Conservation (phyloP, 2,797 vertebrate genomes). For the Danio aesculapii region DNA sequence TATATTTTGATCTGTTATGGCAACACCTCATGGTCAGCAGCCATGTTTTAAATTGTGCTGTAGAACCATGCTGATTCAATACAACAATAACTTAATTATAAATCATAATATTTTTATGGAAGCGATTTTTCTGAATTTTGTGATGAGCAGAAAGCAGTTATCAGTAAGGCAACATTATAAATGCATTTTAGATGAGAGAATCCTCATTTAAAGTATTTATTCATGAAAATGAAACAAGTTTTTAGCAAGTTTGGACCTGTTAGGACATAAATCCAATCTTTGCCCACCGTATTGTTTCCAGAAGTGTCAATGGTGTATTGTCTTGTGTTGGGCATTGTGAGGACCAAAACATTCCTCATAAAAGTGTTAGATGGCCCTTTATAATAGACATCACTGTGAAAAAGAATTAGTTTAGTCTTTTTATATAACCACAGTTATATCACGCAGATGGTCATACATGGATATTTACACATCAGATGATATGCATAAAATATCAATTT, state of each 20-base stretch:
- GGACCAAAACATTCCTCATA: conserved; percentile 82
- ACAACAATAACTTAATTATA: too few species aligned
- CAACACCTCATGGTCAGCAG: neutral
- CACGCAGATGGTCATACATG: neutral
- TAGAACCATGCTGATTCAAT: neutral
- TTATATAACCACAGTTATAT: neutral
- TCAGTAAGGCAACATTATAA: neutral
- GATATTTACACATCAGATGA: neutral
- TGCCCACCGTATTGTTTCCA: conserved; percentile 58
- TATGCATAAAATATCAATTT: too few species aligned
- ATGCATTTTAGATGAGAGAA: neutral
- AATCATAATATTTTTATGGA: neutral
- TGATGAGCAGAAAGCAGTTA: neutral
- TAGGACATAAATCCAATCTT: neutral
- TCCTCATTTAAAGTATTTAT: neutral
- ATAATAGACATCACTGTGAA: conserved; percentile 78
- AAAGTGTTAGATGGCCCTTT: conserved; percentile 64
- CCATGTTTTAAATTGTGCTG: neutral
- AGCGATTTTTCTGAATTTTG: neutral
- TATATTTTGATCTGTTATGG: neutral
- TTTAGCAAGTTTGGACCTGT: neutral
- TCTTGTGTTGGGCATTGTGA: conserved; percentile 79
- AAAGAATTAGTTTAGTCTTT: conserved; percentile 14
- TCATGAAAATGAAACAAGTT: neutral
- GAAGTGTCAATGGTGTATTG: conserved; percentile 69